Evolutionary conservation across 2,888 invertebrate species (phyloP), one percentile per base, ranked within the genome.

Genomic region (Dioctria linearis): DNA sequence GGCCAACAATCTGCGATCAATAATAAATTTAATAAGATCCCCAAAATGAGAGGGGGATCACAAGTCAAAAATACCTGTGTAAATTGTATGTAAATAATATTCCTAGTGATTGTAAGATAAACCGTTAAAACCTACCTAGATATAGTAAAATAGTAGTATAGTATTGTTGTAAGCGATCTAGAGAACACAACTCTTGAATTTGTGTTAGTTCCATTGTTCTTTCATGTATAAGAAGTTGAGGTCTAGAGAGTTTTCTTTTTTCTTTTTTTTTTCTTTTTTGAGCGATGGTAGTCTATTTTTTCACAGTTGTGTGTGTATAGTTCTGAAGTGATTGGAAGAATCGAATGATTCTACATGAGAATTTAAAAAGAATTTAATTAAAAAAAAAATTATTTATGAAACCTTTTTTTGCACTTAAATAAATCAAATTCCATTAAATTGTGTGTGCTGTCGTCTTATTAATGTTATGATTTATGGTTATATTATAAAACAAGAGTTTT

Each of bases 321-420:
- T 57, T 59, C 40, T 67, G 69, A 73, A 71, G 65, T 69, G 69
- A 80, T 61, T 73, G 54, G 57, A 46, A 40, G 61, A 51, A 59
- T 54, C 42, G 51, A 73, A 8, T 25, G 51, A 73, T 46, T 61
- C 43, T 61, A 40, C 42, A 63, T 78, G 78, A 25, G 25, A 65
- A 78, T 63, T 78, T 65, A 78, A 78, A 80, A 57, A 76, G 11
- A 78, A 73, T 78, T 42, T 49, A 69, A 63, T 59, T 76, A 82
- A 5, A 25, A 25, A 25, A 69, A 80, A 76, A 80, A 76, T 76
- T 82, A 82, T 82, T 82, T 82, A 82, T 82, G 80, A 82, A 81
- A 61, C 63, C 25, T 63, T 82, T 81, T 80, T 82, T 80, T 82
- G 81, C 81, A 82, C 81, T 71, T 25, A 25, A 82, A 81, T 79